Conservation (phyloP, 2,888 invertebrate genomes). For the Xestobium rufovillosum region DNA sequence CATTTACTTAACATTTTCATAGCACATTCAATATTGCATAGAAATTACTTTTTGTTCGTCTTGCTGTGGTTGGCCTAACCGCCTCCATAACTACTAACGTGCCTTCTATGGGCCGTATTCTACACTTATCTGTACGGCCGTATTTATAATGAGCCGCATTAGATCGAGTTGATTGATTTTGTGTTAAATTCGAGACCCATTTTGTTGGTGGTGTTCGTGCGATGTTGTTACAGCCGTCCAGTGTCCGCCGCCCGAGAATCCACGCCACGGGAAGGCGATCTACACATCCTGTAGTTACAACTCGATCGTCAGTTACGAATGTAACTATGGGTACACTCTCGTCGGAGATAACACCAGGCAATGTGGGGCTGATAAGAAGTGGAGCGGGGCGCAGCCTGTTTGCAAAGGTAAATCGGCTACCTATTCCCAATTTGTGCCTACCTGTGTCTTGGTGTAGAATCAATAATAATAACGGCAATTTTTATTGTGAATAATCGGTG, state of each 20-base stretch:
- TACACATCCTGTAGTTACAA: conserved; percentile 92
- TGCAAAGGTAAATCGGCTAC: conserved; percentile 69
- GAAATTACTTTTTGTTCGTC: too few species aligned
- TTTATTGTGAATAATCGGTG: too few species aligned
- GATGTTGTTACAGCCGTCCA: conserved; percentile 83
- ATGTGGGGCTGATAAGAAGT: conserved; percentile 90
- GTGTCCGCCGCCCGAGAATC: conserved; percentile 87
- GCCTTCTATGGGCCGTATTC: too few species aligned
- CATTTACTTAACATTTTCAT: too few species aligned
- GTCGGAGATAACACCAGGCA: conserved; percentile 83
- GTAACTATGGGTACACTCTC: conserved; percentile 88
- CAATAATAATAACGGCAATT: background rate
- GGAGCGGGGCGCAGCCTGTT: conserved; percentile 85
- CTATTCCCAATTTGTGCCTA: background rate
- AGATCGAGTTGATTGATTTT: too few species aligned
- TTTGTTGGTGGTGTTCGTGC: conserved; percentile 32
- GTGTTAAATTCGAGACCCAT: conserved; percentile 19
- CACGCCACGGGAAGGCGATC: conserved; percentile 85
- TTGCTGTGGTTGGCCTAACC: too few species aligned
- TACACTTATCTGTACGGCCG: too few species aligned
- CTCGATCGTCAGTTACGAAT: conserved; percentile 91
- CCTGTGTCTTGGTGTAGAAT: background rate
- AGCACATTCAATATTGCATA: too few species aligned
- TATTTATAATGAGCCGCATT: too few species aligned
- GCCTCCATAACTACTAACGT: too few species aligned